A percentile compares a stretch with the other conserved stretches of the same genome.
Conservation (phyloP, 2,888 invertebrate genomes). For the Thecophora atra region DNA sequence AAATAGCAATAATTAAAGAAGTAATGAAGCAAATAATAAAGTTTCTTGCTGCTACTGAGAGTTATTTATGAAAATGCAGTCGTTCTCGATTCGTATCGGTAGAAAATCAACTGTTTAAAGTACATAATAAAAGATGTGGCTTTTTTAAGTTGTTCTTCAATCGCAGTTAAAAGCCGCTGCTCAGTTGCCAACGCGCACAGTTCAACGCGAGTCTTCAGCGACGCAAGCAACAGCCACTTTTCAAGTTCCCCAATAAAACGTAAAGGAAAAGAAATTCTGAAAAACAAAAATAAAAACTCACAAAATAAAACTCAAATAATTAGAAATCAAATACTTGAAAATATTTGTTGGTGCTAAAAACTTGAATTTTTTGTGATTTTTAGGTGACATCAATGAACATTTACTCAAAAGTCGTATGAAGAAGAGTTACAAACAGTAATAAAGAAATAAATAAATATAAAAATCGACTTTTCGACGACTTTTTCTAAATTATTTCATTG, state of each 20-base stretch:
- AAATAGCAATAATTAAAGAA: no score
- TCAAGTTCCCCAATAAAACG: neutral
- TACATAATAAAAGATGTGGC: neutral
- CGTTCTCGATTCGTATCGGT: no score
- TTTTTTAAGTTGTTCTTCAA: neutral
- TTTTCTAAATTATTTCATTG: no score
- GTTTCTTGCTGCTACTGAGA: no score
- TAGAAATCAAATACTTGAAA: neutral
- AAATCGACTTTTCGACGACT: no score
- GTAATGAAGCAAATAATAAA: no score
- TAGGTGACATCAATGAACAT: no score
- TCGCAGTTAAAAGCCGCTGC: constrained; percentile 25
- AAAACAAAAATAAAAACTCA: neutral
- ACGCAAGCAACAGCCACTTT: neutral
- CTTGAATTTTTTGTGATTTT: neutral
- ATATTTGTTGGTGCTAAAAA: neutral
- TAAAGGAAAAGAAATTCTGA: neutral
- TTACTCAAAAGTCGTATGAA: no score
- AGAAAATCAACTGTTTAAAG: no score
- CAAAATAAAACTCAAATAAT: neutral
- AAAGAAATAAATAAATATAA: no score
- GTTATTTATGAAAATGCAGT: no score
- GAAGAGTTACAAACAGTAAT: no score
- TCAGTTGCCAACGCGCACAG: constrained; percentile 19
- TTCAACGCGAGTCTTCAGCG: constrained; percentile 14